Conservation (phyloP, 1,140 invertebrate genomes). For the Drosophila auraria region DNA sequence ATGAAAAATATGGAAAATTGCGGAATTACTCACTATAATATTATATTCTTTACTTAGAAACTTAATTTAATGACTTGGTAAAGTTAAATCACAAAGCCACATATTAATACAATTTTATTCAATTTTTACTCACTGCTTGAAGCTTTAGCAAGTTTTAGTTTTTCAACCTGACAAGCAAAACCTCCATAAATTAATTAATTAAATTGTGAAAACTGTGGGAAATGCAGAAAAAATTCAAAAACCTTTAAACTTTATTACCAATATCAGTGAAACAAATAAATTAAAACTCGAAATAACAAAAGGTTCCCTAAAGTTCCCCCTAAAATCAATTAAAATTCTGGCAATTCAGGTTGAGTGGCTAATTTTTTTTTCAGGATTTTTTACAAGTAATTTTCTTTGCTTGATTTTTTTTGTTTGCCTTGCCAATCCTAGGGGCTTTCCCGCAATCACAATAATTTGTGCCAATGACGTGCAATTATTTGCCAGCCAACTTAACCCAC, state of each 20-base stretch:
- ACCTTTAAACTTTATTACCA: not conserved
- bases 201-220: not conserved
- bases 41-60: not conserved
- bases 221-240: not conserved
- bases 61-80: too few relatives aligned
- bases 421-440: not conserved
- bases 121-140: not conserved
- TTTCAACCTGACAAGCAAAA: not conserved
- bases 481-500: slow-evolving; percentile 54
- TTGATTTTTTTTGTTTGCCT: not conserved
- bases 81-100: too few relatives aligned
- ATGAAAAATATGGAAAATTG: too few relatives aligned
- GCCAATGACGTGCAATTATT: slow-evolving; percentile 79
- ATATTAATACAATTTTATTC: too few relatives aligned
- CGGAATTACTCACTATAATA: too few relatives aligned
- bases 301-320: not conserved
- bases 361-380: not conserved
- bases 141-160: not conserved
- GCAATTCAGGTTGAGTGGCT: not conserved
- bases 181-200: not conserved
- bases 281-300: slow-evolving; percentile 2
- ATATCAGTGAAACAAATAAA: not conserved
- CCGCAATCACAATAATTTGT: slow-evolving; percentile 65
- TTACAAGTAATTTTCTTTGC: slow-evolving; percentile 5
- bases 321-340: slow-evolving; percentile 21